Base-by-base conservation (phyloP, 2,797 vertebrate species). In the Mionectes olivaceus region DNA sequence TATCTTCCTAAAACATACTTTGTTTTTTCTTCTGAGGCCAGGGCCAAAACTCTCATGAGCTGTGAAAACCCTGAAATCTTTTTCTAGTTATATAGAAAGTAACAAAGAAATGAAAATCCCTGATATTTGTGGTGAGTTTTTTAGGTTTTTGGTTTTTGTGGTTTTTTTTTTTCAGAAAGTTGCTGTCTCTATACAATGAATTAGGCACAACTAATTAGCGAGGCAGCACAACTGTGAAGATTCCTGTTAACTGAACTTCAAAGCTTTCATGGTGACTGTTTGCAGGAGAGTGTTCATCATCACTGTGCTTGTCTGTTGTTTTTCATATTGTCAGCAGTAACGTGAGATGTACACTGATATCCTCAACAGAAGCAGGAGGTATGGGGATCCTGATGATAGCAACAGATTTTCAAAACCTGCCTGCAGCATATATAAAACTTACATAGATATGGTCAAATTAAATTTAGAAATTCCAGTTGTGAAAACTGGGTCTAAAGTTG, bases 201-300 rank as follows among this genome's bases (percentile, higher is more conserved):
- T 95, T 96, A 93, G 94, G 79, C 88, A 59, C 79, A 97, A 89
- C 44, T 90, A 77, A 93, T 96, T 95, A 96, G 68, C 53, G 61
- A 75, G 90, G 64, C 59, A 78, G 76, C 81, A 86, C 49, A 70
- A 35, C 73, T 90, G 76, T 95, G 57, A 93, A 95, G 77, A 41
- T 56, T 94, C 87, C 68, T 93, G 89, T 91, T 97, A 96, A 96
- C 65, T 95, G 94, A 96, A 95, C 92, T 92, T 95, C 80, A 94
- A 83, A 97, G 87, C 80, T 90, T 90, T 84, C 33, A 22, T 55
- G 41, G 57, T 90, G 87, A 32, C 74, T 80, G 33, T 97, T 93
- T 78, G 84, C 33, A 80, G 57, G 75, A 86, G 74, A 73, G 17
- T 86, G 75, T 49, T 47, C 89, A 39, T 52, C 70, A 77, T 74